Percentiles rank a stretch among this genome's conserved stretches.
Conservation (phyloP, 92 coral and sea anemone genomes). For the Epizoanthus stellaris region DNA sequence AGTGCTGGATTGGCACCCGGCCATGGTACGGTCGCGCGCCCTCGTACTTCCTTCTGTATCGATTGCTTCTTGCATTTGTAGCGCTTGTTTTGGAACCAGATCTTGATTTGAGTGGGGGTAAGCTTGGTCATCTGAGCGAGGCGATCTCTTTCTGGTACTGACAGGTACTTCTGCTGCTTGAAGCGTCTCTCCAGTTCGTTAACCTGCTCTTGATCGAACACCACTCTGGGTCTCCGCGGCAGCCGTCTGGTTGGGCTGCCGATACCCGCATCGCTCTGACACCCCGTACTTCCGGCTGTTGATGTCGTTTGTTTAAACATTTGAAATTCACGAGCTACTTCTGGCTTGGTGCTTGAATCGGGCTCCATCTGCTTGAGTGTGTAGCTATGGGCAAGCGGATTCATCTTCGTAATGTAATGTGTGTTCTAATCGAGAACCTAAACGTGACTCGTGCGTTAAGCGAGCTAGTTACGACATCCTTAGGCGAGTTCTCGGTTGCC, state of each 20-base stretch:
- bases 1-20: conserved; percentile 90
- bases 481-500: conserved; percentile 67
- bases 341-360: conserved; percentile 78
- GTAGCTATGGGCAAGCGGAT: conserved; percentile 75
- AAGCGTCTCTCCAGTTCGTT: conserved; percentile 96
- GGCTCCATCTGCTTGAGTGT: conserved; percentile 71
- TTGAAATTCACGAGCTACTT: conserved; percentile 43
- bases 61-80: conserved; percentile 98
- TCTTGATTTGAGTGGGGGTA: conserved; percentile 98
- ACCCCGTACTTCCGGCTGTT: conserved; percentile 68
- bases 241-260: conserved; percentile 84
- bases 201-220: conserved; percentile 97
- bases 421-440: conserved; percentile 52
- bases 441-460: conserved; percentile 76
- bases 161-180: conserved; percentile 97
- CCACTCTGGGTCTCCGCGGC: conserved; percentile 94
- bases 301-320: conserved; percentile 76
- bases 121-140: conserved; percentile 91
- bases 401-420: conserved; percentile 47
- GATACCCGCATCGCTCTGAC: conserved; percentile 67
- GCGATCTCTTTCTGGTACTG: conserved; percentile 96
- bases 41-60: conserved; percentile 89
- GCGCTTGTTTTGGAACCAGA: conserved; percentile 99
- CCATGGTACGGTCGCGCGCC: conserved; percentile 79
- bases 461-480: conserved; percentile 72